Percentiles rank a stretch among this genome's conserved stretches.
These are phyloP conservation scores for Cryptocheilus praepositus DNA, from an alignment of 2,888 invertebrate genomes.

Conservation along the genomic window DNA sequence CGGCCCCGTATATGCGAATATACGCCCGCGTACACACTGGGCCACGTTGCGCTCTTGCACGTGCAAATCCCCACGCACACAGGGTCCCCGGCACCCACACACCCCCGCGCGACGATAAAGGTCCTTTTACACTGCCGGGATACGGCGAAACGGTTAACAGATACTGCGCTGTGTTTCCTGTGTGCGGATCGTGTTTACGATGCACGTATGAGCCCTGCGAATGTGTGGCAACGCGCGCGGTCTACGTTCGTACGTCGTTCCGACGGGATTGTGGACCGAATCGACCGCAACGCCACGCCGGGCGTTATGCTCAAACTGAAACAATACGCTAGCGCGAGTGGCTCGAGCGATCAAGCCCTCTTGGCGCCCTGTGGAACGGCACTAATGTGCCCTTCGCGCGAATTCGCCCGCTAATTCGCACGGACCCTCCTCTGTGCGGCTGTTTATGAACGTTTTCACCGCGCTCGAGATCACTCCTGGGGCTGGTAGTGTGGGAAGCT, in stretches of 20 bases:
- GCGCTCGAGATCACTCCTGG: no score
- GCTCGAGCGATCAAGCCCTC: slow-evolving; percentile 32
- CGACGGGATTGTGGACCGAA: slow-evolving; percentile 50
- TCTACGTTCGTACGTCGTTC: slow-evolving; percentile 22
- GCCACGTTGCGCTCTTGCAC: slow-evolving; percentile 10
- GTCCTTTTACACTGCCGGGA: slow-evolving; percentile 17
- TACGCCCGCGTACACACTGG: not conserved
- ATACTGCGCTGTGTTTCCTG: not conserved
- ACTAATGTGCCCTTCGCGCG: slow-evolving; percentile 31
- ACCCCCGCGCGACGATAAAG: slow-evolving; percentile 8
- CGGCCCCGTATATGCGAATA: slow-evolving; percentile 30
- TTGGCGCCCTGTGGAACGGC: slow-evolving; percentile 27
- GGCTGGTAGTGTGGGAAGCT: no score
- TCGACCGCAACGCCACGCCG: slow-evolving; percentile 49
- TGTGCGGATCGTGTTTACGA: not conserved
- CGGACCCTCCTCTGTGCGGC: slow-evolving; percentile 10
- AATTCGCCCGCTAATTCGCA: slow-evolving; percentile 31
- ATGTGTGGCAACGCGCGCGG: slow-evolving; percentile 5
- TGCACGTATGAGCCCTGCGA: not conserved
- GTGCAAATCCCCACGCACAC: slow-evolving; percentile 17
- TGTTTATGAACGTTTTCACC: not conserved
- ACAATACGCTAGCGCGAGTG: slow-evolving; percentile 30
- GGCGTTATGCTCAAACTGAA: slow-evolving; percentile 30
- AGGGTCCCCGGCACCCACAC: not conserved
- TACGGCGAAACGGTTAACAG: slow-evolving; percentile 31